phyloP scores from a whole-genome alignment of 2,888 invertebrate species.

The Drosophila leonis region DNA sequence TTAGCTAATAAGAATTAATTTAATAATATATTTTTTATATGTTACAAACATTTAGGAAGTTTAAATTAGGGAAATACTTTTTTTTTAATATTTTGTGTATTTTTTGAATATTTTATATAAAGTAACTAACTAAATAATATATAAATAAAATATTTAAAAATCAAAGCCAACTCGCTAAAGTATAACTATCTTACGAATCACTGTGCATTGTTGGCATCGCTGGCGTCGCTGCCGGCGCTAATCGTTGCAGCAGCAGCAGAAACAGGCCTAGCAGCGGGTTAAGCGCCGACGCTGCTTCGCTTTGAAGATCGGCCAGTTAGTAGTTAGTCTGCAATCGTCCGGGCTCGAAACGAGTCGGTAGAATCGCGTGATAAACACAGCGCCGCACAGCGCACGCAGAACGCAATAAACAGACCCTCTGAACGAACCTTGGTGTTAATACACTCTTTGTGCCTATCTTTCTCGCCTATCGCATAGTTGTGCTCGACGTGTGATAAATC shows the following conservation, averaged over 20 bases:
- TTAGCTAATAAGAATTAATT: no score
- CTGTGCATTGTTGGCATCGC: slow-evolving; percentile 28
- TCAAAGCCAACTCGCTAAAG: neutral
- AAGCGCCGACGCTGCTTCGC: slow-evolving; percentile 70
- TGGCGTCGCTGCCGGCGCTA: slow-evolving; percentile 40
- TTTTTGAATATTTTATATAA: no score
- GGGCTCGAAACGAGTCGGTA: slow-evolving; percentile 70
- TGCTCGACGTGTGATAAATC: slow-evolving; percentile 39
- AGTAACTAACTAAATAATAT: no score
- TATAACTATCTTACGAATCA: slow-evolving; percentile 14
- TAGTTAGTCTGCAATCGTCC: slow-evolving; percentile 78
- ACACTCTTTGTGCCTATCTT: slow-evolving; percentile 34
- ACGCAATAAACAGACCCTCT: neutral
- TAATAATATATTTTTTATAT: no score
- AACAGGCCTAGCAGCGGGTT: slow-evolving; percentile 65
- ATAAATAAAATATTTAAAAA: neutral
- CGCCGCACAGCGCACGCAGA: neutral
- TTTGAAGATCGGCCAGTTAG: slow-evolving; percentile 73
- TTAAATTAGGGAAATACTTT: no score
- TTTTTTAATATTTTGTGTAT: no score
- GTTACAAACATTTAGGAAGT: no score
- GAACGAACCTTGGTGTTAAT: slow-evolving; percentile 15
- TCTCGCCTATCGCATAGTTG: slow-evolving; percentile 22
- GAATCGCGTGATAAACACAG: slow-evolving; percentile 41
- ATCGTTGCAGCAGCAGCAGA: slow-evolving; percentile 46